phyloP scores from a whole-genome alignment of 2,113 vertebrate genomes.

The Boleophthalmus pectinirostris region DNA sequence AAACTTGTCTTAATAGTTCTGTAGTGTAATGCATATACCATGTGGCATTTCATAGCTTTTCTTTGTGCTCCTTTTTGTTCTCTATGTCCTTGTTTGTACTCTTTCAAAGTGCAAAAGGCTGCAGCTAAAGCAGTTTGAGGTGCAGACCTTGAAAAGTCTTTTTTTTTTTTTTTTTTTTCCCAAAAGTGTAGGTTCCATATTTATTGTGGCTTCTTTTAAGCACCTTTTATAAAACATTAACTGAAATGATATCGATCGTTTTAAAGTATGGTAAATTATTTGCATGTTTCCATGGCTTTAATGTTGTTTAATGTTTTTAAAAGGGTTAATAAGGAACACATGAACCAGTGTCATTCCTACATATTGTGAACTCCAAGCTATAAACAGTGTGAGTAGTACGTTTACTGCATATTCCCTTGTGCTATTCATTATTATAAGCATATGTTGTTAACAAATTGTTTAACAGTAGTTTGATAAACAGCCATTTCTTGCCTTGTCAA shows the following conservation, averaged over 20 bases:
- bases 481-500: slow-evolving; percentile 43
- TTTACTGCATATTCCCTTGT: slow-evolving; percentile 32
- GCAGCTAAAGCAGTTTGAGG: slow-evolving; percentile 24
- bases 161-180: slow-evolving; percentile 7
- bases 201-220: slow-evolving; percentile 19
- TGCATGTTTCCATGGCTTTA: background rate
- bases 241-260: slow-evolving; percentile 28
- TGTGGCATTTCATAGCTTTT: slow-evolving; percentile 25
- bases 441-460: slow-evolving; percentile 21
- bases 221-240: slow-evolving; percentile 11
- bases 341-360: background rate
- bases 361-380: background rate
- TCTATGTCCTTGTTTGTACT: slow-evolving; percentile 26
- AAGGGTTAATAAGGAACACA: background rate
- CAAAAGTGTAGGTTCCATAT: slow-evolving; percentile 28
- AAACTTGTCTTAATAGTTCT: slow-evolving; percentile 24
- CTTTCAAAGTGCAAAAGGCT: slow-evolving; percentile 28
- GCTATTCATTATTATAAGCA: slow-evolving; percentile 41
- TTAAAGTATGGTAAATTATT: slow-evolving; percentile 12
- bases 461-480: slow-evolving; percentile 37
- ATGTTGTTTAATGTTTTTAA: background rate
- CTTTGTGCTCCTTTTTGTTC: slow-evolving; percentile 24
- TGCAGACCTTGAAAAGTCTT: slow-evolving; percentile 15
- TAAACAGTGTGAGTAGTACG: background rate
- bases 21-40: slow-evolving; percentile 30